Percentiles rank a stretch among this genome's conserved stretches.
Evolutionary conservation across 1,140 invertebrate species (phyloP).

Genomic region (Caenorhabditis briggsae): DNA sequence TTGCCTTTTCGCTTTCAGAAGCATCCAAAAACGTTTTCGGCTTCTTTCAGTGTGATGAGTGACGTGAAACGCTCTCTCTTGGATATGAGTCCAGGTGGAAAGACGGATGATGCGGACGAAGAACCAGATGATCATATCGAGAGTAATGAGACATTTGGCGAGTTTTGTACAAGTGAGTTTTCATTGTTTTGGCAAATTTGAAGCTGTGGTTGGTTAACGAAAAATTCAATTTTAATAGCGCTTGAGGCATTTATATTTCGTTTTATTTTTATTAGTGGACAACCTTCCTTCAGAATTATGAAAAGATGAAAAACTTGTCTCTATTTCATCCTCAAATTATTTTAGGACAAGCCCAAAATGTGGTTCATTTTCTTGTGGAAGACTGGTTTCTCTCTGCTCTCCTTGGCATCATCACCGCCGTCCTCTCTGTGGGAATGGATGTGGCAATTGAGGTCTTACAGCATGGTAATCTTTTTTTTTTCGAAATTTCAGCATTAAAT

Average conservation of each 20-base stretch:
- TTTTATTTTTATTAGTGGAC: too few species aligned
- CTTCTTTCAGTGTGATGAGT: conserved; percentile 64
- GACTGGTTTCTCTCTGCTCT: conserved; percentile 76
- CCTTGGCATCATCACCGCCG: conserved; percentile 75
- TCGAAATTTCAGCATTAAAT: neutral
- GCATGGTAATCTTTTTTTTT: conserved; percentile 66
- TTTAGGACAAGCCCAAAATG: conserved; percentile 71
- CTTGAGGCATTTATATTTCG: too few species aligned
- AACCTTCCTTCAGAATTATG: too few species aligned
- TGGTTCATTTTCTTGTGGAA: conserved; percentile 76
- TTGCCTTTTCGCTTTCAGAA: neutral
- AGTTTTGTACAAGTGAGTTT: conserved; percentile 64
- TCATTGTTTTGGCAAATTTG: neutral
- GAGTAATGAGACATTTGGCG: conserved; percentile 62
- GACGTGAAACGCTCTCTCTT: conserved; percentile 66
- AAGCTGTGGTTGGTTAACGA: neutral
- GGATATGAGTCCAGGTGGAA: conserved; percentile 59
- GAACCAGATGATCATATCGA: conserved; percentile 56
- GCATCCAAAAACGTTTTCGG: neutral
- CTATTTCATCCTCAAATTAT: neutral
- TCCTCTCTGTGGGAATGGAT: conserved; percentile 75
- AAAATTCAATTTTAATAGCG: too few species aligned
- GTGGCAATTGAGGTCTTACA: conserved; percentile 75
- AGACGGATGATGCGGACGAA: conserved; percentile 60
- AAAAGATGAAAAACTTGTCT: too few species aligned